Evolutionary conservation across 2,888 invertebrate species (phyloP), one percentile per base, ranked within the genome.

Genomic region (Dryadula phaetusa): DNA sequence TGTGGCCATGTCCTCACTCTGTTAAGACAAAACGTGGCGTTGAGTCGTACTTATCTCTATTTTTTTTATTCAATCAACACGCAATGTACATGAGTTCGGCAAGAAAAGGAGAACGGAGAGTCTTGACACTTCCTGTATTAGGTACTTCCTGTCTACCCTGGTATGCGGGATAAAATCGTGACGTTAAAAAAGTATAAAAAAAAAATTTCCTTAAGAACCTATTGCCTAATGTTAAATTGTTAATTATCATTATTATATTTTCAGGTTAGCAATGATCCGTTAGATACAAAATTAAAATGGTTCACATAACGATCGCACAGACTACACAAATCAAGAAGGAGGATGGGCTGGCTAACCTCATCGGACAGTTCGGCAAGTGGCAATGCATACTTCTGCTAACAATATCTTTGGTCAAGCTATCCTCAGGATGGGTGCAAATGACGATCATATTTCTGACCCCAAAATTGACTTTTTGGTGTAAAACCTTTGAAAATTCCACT

Each of bases 391-490:
- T 96, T 0, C 95, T 95, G 64, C 78, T 93, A 0, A 88, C 95
- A 0, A 92, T 96, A n/a, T 95, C 95, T 22, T 79, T 96, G 5
- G 93, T 95, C 58, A 96, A 96, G 82, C 93, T 96, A 67, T 95
- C 96, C 0, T 95, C 96, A 0, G 96, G 96, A 6, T 96, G 96
- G 96, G 95, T 96, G 62, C 96, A 96, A 74, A 89, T 96, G 79
- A 95, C 94, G 0, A 95, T 96, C 58, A 93, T 96, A 0, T 96
- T 96, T 74, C 86, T 96, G 62, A 95, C 96, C 0, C 95, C 96
- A 0, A 94, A 94, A 7, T 84, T 94, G 0, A 82, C 85, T 0
- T 94, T 93, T 74, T 87, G 89, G 72, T 95, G 95, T 75, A 77
- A 77, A 0, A 76, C 80, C 34, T 90, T 93, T 2, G 61, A 69